A percentile compares a stretch with the other conserved stretches of the same genome.
phyloP scores from a whole-genome alignment of 2,113 vertebrate genomes.

The Calidris pugnax region DNA sequence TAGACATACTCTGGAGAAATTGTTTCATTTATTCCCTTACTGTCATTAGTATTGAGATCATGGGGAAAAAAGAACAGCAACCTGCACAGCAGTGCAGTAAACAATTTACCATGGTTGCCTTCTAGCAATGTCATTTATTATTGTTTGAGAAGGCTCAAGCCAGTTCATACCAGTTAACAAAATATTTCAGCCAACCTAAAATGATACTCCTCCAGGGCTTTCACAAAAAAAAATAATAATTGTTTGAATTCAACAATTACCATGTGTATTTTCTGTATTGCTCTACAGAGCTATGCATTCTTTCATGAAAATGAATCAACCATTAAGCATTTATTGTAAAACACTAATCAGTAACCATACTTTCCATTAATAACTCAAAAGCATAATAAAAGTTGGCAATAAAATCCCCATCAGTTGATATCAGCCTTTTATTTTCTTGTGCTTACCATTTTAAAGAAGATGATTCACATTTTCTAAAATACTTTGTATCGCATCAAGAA shows the following conservation, averaged over 20 bases:
- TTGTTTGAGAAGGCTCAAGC: not conserved
- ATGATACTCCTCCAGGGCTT: not conserved
- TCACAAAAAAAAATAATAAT: not conserved
- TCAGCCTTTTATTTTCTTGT: not conserved
- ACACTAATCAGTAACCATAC: not conserved
- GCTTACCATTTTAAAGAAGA: not conserved
- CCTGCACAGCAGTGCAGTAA: not conserved
- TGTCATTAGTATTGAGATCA: conserved; percentile 38
- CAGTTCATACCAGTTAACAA: conserved; percentile 1
- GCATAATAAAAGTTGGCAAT: not conserved
- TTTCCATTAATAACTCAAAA: not conserved
- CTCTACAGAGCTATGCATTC: not conserved
- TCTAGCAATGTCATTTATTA: conserved; percentile 21
- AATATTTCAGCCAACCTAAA: not conserved
- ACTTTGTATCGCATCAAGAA: not conserved
- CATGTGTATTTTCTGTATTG: not conserved
- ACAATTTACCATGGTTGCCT: conserved; percentile 19
- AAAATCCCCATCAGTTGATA: not conserved
- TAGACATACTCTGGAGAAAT: conserved; percentile 40
- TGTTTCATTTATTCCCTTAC: conserved; percentile 35
- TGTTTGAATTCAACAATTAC: not conserved
- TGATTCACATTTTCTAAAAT: not conserved
- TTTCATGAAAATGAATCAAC: conserved; percentile 20
- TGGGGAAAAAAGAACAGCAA: not conserved
- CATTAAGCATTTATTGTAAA: not conserved